phyloP scores from a whole-genome alignment of 2,888 invertebrate genomes.

The Drosophila maculinotata region DNA sequence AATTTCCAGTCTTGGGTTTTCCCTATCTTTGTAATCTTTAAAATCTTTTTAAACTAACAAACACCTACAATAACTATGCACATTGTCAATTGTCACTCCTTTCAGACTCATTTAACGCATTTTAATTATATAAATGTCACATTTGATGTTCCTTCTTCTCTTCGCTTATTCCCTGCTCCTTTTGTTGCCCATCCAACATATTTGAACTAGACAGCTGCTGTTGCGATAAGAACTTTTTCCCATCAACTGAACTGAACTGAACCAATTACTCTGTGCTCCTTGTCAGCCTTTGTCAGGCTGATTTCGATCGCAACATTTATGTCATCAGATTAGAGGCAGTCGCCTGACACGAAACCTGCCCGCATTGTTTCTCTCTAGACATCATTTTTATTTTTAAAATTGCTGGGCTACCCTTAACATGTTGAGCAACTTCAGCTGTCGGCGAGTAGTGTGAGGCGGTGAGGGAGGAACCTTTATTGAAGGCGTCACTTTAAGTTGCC shows the following conservation, averaged over 20 bases:
- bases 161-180: slow-evolving; percentile 19
- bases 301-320: slow-evolving; percentile 68
- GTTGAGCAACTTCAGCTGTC: slow-evolving; percentile 35
- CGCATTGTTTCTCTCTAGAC: slow-evolving; percentile 14
- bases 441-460: no score
- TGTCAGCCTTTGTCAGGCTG: slow-evolving; percentile 33
- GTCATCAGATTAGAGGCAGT: slow-evolving; percentile 65
- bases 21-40: not conserved
- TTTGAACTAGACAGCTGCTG: slow-evolving; percentile 34
- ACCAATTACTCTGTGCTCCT: slow-evolving; percentile 42
- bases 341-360: slow-evolving; percentile 11
- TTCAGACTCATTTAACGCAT: slow-evolving; percentile 24
- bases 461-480: not conserved
- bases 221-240: slow-evolving; percentile 41
- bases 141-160: slow-evolving; percentile 14
- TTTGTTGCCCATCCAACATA: slow-evolving; percentile 7
- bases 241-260: slow-evolving; percentile 26
- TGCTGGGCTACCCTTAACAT: slow-evolving; percentile 39
- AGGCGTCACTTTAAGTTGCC: slow-evolving; percentile 66
- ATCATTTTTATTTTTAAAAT: no score
- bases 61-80: slow-evolving; percentile 4
- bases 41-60: not conserved
- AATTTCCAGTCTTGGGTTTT: not conserved
- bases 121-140: slow-evolving; percentile 28
- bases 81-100: not conserved